Evolutionary conservation across 1,140 invertebrate species (phyloP).

Genomic region (Bombus haemorrhoidalis): DNA sequence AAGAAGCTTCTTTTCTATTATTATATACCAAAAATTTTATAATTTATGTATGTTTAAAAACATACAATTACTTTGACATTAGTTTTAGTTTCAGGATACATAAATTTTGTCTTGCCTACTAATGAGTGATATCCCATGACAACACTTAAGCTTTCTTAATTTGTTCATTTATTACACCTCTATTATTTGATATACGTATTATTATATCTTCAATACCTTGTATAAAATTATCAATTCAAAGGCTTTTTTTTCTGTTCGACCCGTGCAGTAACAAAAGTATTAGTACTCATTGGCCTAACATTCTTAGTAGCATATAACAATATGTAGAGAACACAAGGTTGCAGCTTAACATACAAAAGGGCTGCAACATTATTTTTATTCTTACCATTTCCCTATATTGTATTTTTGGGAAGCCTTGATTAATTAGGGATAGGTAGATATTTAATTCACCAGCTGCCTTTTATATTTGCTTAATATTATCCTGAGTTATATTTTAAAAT

Average conservation of each 20-base stretch:
- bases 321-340: slow-evolving; percentile 79
- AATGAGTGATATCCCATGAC: not conserved
- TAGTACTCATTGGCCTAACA: slow-evolving; percentile 59
- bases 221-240: slow-evolving; percentile 35
- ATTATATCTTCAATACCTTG: slow-evolving; percentile 19
- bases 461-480: slow-evolving; percentile 50
- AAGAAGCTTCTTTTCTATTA: slow-evolving; percentile 19
- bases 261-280: slow-evolving; percentile 57
- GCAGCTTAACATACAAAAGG: slow-evolving; percentile 82
- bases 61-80: slow-evolving; percentile 8
- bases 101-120: slow-evolving; percentile 33
- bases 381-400: slow-evolving; percentile 56
- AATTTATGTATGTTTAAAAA: slow-evolving; percentile 25
- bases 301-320: slow-evolving; percentile 67
- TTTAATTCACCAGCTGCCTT: slow-evolving; percentile 72
- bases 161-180: slow-evolving; percentile 14
- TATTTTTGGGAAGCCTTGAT: slow-evolving; percentile 48
- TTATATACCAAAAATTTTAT: slow-evolving; percentile 8
- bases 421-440: slow-evolving; percentile 45
- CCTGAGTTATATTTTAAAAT: slow-evolving; percentile 30
- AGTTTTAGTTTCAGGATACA: slow-evolving; percentile 7
- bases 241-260: slow-evolving; percentile 22
- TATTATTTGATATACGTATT: slow-evolving; percentile 10
- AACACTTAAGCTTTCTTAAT: slow-evolving; percentile 1
- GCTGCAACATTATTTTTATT: slow-evolving; percentile 75